Conservation (phyloP, 2,888 invertebrate species). For the Spilosoma lubricipeda region DNA sequence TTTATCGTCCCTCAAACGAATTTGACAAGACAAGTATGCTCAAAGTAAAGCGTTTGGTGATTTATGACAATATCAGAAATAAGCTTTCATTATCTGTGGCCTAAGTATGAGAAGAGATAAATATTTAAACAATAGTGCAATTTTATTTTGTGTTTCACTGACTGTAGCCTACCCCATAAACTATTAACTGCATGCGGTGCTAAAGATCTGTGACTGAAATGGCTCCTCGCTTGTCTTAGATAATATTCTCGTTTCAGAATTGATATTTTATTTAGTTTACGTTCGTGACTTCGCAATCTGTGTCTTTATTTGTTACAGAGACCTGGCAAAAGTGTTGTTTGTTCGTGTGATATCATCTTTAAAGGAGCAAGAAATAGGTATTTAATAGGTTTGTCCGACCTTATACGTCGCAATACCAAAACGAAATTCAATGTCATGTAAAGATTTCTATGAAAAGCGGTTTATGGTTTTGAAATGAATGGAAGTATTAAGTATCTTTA, state of each 20-base stretch:
- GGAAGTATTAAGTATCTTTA: not conserved
- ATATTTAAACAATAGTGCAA: not conserved
- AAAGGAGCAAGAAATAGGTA: conserved; percentile 14
- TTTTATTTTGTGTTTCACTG: not conserved
- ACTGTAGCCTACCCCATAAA: conserved; percentile 15
- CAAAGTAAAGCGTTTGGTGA: not conserved
- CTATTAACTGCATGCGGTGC: conserved; percentile 15
- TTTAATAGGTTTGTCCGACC: conserved; percentile 7
- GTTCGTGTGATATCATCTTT: conserved; percentile 23
- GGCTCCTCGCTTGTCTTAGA: conserved; percentile 34
- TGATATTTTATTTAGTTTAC: conserved; percentile 30
- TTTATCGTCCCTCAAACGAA: too few species aligned
- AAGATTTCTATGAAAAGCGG: not conserved
- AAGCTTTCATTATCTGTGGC: not conserved
- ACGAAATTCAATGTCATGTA: conserved; percentile 4
- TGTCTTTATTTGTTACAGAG: conserved; percentile 31
- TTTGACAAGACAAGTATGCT: not conserved
- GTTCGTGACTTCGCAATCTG: conserved; percentile 35
- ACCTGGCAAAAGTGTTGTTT: conserved; percentile 23
- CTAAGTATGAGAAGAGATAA: not conserved
- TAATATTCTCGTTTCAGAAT: conserved; percentile 40
- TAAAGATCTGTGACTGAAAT: conserved; percentile 56
- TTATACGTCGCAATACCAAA: not conserved
- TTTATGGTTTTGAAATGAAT: not conserved
- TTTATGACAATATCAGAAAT: not conserved